Percentiles rank a stretch among this genome's conserved stretches.
Evolutionary conservation across 2,797 vertebrate genomes (phyloP).

Genomic region (Myiothlypis coronata): DNA sequence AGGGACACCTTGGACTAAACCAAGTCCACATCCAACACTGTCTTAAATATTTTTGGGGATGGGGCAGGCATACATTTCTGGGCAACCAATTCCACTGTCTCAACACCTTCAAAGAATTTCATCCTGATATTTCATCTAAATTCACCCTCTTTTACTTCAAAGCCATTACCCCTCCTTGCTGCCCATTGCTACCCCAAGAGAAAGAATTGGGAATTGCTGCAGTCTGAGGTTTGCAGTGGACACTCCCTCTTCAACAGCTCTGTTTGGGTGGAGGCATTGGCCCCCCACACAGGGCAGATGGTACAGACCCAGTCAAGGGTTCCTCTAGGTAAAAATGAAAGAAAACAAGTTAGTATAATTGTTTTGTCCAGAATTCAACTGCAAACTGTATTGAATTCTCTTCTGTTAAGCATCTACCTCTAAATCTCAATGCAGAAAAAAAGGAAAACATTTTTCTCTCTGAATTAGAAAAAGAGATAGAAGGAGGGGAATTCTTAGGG

Average conservation of each 20-base stretch:
- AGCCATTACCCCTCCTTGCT: not conserved
- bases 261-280: not conserved
- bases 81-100: not conserved
- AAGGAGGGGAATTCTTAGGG: not conserved
- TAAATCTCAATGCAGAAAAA: not conserved
- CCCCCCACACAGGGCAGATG: not conserved
- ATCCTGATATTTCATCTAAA: not conserved
- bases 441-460: rapidly evolving
- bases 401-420: not conserved
- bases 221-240: not conserved
- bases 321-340: not conserved
- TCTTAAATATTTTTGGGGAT: not conserved
- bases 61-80: not conserved
- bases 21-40: not conserved
- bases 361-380: not conserved
- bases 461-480: not conserved
- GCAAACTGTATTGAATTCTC: not conserved
- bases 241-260: not conserved
- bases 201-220: not conserved
- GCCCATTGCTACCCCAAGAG: not conserved
- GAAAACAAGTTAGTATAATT: not conserved
- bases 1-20: not conserved
- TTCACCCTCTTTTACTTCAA: not conserved
- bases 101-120: not conserved
- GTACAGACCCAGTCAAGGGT: not conserved